Evolutionary conservation across 2,888 invertebrate species (phyloP).

Genomic region (Dicyrtoma fusca): DNA sequence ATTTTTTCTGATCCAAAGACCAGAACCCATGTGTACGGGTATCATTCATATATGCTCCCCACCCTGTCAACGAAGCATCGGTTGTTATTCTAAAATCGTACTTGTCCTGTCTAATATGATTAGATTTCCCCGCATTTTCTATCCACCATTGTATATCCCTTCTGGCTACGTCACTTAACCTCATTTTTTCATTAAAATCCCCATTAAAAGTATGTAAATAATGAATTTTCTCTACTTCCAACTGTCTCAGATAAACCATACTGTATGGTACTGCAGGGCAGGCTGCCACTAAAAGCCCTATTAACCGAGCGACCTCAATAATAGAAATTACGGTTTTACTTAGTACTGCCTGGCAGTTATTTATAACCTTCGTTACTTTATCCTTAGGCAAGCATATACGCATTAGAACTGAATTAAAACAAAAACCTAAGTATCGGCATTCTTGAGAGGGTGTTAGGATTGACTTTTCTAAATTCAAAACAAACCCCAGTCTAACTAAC

Average conservation of each 20-base stretch:
- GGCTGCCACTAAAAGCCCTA: conserved; percentile 8
- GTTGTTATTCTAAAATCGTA: conserved; percentile 20
- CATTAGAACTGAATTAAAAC: neutral
- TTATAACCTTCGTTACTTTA: too few relatives aligned
- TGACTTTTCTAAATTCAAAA: neutral
- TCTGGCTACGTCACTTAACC: neutral
- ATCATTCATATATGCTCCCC: conserved; percentile 23
- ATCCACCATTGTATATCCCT: conserved; percentile 17
- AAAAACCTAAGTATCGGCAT: neutral
- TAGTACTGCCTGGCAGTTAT: too few relatives aligned
- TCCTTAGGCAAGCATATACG: too few relatives aligned
- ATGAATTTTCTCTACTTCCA: conserved; percentile 6
- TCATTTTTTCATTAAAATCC: neutral
- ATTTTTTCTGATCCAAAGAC: neutral
- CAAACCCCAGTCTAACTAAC: neutral
- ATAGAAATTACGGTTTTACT: neutral
- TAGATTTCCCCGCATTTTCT: neutral
- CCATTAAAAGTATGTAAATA: neutral
- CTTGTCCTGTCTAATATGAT: neutral
- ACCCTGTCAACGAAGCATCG: conserved; percentile 33
- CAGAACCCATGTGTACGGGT: conserved; percentile 14
- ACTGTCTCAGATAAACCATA: neutral
- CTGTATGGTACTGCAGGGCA: conserved; percentile 11
- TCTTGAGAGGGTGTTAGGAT: neutral
- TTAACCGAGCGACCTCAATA: neutral